Evolutionary conservation across 2,113 vertebrate species (phyloP), one percentile per base, ranked within the genome.

Genomic region (Acanthisitta chloris): DNA sequence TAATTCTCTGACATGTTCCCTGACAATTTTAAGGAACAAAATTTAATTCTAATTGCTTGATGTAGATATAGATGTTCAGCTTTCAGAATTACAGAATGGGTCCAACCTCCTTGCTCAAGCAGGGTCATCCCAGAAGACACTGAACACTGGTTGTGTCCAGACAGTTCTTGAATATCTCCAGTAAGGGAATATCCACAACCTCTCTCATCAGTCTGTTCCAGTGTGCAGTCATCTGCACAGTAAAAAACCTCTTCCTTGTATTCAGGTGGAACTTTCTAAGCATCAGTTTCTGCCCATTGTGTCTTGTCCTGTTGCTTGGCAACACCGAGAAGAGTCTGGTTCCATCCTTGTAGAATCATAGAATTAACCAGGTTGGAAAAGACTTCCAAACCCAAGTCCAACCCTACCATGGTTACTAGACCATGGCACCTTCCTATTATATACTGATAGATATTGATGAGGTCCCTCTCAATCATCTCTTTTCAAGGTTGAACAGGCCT

Each of bases 221-320:
- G 9, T 58, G 33, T 14, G 8, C 1, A 2, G 21, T 64, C 31
- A 26, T 6, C 4, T 0, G 0, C 17, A 42, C 14, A 36, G 26
- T 19, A 33, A 48, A 54, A 10, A 70, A 49, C 5, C n/a, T 65
- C 33, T 58, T 73, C 59, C 18, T 58, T 18, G 33, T 36, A 17
- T 24, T 88, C 33, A 45, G 10, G 12, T 16, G 14, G 36, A 55
- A 16, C 15, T 28, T 51, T 17, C 20, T 33, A 14, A 28, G 17
- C 20, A 65, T 42, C 20, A 26, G 9, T 57, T 65, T 72, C 26
- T 73, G 3, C 26, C 15, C 26, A 4, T 36, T 57, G 3, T 8
- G 4, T 73, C 23, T 36, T 51, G 26, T 24, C 18, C 9, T 29
- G 6, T 9, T 43, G 18, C 17, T 42, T 14, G 14, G 5, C 5